Evolutionary conservation across 2,113 vertebrate species (phyloP).

Genomic region (Poeciliopsis prolifica): DNA sequence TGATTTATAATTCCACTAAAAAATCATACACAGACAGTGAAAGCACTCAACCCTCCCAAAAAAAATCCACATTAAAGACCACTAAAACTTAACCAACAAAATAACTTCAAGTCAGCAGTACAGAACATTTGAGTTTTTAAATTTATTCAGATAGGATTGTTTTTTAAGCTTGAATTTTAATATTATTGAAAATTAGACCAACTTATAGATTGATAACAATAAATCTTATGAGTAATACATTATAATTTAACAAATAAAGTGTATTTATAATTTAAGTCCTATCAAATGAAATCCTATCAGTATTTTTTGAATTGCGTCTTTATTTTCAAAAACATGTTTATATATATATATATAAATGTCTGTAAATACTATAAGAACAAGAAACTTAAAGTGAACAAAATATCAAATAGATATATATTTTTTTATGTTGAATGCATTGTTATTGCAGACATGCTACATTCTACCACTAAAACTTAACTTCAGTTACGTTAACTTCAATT

Average conservation of each 20-base stretch:
- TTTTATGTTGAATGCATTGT: neutral
- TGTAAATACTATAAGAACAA: neutral
- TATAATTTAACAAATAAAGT: neutral
- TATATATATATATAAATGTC: neutral
- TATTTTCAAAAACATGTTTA: neutral
- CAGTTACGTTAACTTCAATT: neutral
- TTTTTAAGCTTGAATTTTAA: neutral
- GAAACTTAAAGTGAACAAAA: neutral
- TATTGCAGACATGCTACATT: neutral
- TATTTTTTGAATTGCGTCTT: neutral
- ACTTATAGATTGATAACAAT: neutral
- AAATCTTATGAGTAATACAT: neutral
- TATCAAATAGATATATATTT: neutral
- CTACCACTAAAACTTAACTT: neutral
- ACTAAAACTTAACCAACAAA: neutral
- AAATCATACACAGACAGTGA: neutral
- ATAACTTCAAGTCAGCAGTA: neutral
- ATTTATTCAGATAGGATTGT: neutral
- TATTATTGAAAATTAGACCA: neutral
- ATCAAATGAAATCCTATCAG: neutral
- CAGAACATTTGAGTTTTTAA: neutral
- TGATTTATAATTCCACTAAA: conserved; percentile 7
- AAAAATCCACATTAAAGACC: conserved; percentile 1
- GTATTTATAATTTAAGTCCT: neutral
- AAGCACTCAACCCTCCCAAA: neutral